phyloP scores from a whole-genome alignment of 2,797 vertebrate species.

The Huso huso region DNA sequence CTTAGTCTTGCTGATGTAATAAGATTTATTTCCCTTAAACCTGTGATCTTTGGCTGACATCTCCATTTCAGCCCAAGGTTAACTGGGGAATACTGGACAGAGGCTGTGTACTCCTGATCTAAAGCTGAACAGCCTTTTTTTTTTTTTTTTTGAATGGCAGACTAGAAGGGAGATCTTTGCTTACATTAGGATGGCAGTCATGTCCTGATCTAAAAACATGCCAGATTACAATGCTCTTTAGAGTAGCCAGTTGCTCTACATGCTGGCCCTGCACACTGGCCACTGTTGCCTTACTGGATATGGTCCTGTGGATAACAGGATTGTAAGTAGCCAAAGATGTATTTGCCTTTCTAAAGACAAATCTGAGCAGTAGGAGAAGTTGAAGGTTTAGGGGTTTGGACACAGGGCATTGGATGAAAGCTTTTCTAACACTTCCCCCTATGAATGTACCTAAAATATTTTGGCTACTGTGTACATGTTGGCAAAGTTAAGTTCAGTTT shows the following conservation, averaged over 20 bases:
- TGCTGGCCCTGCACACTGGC: no score
- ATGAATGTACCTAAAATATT: no score
- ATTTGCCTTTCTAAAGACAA: no score
- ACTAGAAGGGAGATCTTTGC: background rate
- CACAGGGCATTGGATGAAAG: no score
- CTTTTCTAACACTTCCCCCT: no score
- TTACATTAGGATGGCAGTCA: background rate
- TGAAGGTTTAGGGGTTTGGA: no score
- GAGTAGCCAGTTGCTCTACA: background rate
- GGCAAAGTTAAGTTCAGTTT: no score
- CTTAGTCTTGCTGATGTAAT: slow-evolving; percentile 6
- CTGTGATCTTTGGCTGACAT: background rate
- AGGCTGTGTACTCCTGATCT: background rate
- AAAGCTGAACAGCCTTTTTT: background rate
- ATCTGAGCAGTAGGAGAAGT: no score
- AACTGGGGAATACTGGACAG: background rate
- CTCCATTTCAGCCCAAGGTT: background rate
- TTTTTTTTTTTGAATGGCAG: background rate
- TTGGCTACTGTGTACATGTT: no score
- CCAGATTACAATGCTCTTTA: background rate
- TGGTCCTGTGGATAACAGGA: no score
- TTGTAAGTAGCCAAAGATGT: no score
- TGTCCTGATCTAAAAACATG: background rate
- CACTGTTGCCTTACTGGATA: no score
- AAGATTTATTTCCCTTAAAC: background rate